Evolutionary conservation across 64 coral and sea anemone species (phyloP), one percentile per base, ranked within the genome.

Genomic region (Exaiptasia diaphana): DNA sequence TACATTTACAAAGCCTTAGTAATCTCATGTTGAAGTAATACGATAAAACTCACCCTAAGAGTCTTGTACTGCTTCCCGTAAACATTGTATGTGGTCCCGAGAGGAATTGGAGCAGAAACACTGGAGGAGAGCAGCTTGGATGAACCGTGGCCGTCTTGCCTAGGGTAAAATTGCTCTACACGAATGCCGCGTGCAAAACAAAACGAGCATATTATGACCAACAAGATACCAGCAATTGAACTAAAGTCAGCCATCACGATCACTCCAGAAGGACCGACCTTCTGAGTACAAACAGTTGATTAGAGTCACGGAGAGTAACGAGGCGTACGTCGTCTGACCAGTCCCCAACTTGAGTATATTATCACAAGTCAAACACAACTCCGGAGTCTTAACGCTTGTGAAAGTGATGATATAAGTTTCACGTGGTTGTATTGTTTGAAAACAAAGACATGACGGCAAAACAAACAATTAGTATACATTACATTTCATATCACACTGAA

Each of bases 341-440:
- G n/a, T n/a, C n/a, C n/a, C n/a, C n/a, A n/a, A n/a, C n/a, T n/a
- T n/a, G n/a, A n/a, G n/a, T n/a, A n/a, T n/a, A n/a, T n/a, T n/a
- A n/a, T n/a, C n/a, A n/a, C n/a, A n/a, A n/a, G n/a, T n/a, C n/a
- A n/a, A n/a, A n/a, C n/a, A n/a, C n/a, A n/a, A n/a, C n/a, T n/a
- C n/a, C n/a, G 61, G 32, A 20, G 30, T 36, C 32, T 20, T 17
- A 62, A 13, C 61, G 61, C 61, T 65, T 32, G 61, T 73, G 38
- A 5, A 73, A 73, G 69, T 73, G 69, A 42, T 73, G 69, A 73
- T 42, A 73, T 73, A 46, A 28, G 39, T 32, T 45, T 43, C 69
- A 73, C 69, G 69, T 73, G 69, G 69, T 35, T 17, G 69, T 73
- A 73, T 73, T 49, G 41, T 73, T 49, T 73, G 36, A 21, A 73